Conservation (phyloP, 2,888 invertebrate genomes). For the Drosophila quinaria region DNA sequence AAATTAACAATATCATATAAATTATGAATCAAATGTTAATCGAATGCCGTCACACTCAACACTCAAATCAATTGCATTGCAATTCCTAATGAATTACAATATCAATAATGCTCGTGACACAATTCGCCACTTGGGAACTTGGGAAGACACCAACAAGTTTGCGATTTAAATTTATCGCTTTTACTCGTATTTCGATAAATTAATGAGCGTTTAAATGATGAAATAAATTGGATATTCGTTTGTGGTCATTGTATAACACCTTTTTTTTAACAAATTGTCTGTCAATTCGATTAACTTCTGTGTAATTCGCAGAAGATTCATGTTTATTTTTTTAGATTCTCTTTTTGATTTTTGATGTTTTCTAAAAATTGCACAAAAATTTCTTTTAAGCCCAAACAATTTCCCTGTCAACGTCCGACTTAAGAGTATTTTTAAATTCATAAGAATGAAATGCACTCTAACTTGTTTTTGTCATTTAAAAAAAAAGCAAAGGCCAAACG, state of each 20-base stretch:
- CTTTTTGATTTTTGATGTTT: not conserved
- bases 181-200: constrained; percentile 8
- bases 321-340: not conserved
- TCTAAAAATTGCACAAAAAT: not conserved
- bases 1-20: constrained; percentile 28
- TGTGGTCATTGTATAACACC: not conserved
- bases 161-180: constrained; percentile 17
- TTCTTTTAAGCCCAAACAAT: too few species aligned
- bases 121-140: not conserved
- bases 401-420: too few species aligned
- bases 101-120: constrained; percentile 27
- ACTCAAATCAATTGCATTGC: constrained; percentile 37
- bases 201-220: constrained; percentile 12
- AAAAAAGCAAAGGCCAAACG: too few species aligned
- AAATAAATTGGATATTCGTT: not conserved
- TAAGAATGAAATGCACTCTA: too few species aligned
- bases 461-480: too few species aligned
- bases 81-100: constrained; percentile 22
- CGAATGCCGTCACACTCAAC: constrained; percentile 45
- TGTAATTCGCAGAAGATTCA: not conserved
- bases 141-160: not conserved
- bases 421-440: too few species aligned
- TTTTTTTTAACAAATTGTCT: constrained; percentile 9
- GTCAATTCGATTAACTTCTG: constrained; percentile 19
- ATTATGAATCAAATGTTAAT: constrained; percentile 62